A percentile compares a stretch with the other conserved stretches of the same genome.
These are phyloP conservation scores for Thamnaconus septentrionalis DNA, from an alignment of 2,113 vertebrate species.

Conservation along the genomic window DNA sequence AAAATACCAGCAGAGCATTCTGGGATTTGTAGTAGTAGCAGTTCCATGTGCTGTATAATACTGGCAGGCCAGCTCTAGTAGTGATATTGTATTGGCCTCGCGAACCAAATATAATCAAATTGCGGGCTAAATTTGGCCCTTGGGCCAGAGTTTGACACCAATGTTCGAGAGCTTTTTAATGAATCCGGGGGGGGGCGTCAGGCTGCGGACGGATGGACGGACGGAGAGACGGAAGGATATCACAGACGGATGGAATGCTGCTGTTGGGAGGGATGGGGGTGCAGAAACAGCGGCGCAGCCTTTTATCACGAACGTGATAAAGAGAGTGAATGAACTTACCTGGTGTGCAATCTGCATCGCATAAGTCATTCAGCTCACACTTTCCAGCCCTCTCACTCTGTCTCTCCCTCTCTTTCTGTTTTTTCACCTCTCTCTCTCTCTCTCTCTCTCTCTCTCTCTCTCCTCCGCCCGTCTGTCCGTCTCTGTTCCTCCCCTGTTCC, in stretches of 20 bases:
- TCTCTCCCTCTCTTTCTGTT: conserved; percentile 35
- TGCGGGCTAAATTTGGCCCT: no score
- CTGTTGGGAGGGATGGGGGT: no score
- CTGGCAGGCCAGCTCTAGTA: no score
- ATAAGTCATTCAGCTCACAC: conserved; percentile 62
- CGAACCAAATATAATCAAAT: no score
- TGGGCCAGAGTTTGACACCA: no score
- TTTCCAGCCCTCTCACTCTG: conserved; percentile 17
- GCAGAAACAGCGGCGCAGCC: not conserved
- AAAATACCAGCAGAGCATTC: no score
- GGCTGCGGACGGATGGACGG: conserved; percentile 7
- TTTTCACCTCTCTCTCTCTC: conserved; percentile 21
- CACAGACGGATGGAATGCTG: not conserved
- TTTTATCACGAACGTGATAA: conserved; percentile 56
- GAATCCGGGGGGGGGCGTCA: not conserved
- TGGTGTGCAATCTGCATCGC: conserved; percentile 47
- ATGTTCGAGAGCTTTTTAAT: no score
- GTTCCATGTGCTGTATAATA: no score
- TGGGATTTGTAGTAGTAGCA: no score
- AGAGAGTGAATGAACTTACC: conserved; percentile 59
- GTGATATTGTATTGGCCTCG: no score
- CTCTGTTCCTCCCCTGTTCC: conserved; percentile 6
- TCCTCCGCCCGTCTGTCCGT: conserved; percentile 8
- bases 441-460: conserved; percentile 19
- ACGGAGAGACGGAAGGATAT: not conserved